Base-by-base conservation (phyloP, 2,888 invertebrate species). In the Brenthis daphne region DNA sequence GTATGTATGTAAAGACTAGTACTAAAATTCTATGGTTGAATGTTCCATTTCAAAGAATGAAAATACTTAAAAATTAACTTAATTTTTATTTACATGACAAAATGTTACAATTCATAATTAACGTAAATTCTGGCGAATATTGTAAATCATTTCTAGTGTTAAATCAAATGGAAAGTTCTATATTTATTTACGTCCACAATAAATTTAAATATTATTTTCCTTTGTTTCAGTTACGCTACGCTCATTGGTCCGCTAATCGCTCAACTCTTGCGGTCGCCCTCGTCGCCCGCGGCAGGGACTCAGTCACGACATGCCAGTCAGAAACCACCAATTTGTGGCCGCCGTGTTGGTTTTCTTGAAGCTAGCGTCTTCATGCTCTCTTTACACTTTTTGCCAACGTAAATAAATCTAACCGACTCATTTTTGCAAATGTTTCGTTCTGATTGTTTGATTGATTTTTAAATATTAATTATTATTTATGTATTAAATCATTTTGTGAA, bases 281-380 rank as follows among this genome's bases (percentile, higher is more conserved):
- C 82, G 79, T 77, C 76, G 87, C 89, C 89, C 84, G 85, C 85
- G 88, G 86, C 86, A 80, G 85, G 81, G 75, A 85, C 85, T 83
- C 82, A 83, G 89, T 89, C 90, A 90, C 90, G 91, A 91, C 89
- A 86, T 84, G 86, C 85, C 84, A 82, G 87, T 83, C 85, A 80
- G 85, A 87, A 86, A 87, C 90, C 90, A 90, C 90, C 92, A 92
- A 92, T 92, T 92, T 92, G 92, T 85, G 88, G 89, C 88, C 84
- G 86, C 86, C 86, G 84, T 91, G 92, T 92, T 92, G 92, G 92
- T 92, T 92, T 92, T 91, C 89, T 90, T 89, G 87, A 90, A 88
- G 81, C 86, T 85, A 88, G 85, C 87, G 80, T 88, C 90, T 90
- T 90, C 90, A 90, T 90, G 89, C 87, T 84, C 80, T 85, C 87